These are phyloP conservation scores for Halisarca cf. caerulea DNA, from an alignment of 37 sponge, comb jelly and placozoan genomes.

Conservation along the genomic window DNA sequence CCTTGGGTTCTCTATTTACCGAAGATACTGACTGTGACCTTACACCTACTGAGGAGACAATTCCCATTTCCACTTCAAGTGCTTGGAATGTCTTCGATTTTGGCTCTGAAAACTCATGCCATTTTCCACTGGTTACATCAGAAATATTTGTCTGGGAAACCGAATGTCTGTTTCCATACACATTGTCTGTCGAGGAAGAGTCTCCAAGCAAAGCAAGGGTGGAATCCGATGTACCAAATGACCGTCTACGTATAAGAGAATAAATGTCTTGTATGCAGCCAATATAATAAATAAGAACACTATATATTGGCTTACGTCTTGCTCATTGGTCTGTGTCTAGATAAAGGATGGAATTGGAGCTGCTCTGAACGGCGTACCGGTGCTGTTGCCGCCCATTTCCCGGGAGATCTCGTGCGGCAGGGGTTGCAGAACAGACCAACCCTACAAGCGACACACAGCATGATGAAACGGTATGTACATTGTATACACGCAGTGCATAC, in stretches of 20 bases:
- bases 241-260: too few relatives aligned
- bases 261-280: not conserved
- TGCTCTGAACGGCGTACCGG: not conserved
- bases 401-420: not conserved
- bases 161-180: not conserved
- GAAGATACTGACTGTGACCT: not conserved
- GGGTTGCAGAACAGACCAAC: not conserved
- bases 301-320: not conserved
- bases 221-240: not conserved
- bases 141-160: not conserved
- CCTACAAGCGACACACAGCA: not conserved
- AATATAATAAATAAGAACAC: not conserved
- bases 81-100: not conserved
- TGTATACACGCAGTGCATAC: too few relatives aligned
- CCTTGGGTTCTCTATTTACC: not conserved
- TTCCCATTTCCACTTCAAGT: slow-evolving; percentile 28
- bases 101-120: too few relatives aligned
- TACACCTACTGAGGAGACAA: not conserved
- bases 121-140: not conserved
- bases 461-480: too few relatives aligned
- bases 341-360: too few relatives aligned
- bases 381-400: not conserved
- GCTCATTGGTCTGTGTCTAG: too few relatives aligned
- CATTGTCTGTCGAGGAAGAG: not conserved
- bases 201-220: not conserved